Conservation (phyloP, 2,113 vertebrate species). For the human (Homo sapiens) region DNA sequence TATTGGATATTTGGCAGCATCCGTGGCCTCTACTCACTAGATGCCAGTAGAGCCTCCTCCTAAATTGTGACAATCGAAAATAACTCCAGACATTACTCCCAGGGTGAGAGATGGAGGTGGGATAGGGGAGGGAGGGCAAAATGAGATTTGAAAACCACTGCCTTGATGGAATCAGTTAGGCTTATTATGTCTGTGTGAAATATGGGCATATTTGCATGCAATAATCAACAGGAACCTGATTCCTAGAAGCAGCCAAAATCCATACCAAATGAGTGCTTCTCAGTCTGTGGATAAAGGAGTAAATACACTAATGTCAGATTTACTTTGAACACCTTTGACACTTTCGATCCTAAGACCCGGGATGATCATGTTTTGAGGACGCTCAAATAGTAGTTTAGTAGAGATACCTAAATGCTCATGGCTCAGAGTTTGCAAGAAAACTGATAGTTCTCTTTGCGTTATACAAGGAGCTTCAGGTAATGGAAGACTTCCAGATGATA, state of each 20-base stretch:
- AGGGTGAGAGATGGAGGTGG: background rate
- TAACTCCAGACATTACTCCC: background rate
- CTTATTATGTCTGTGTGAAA: background rate
- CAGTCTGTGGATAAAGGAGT: background rate
- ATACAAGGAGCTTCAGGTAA: background rate
- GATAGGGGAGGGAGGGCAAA: background rate
- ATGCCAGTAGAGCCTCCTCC: background rate
- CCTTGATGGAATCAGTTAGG: background rate
- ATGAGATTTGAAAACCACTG: background rate
- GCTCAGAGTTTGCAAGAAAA: background rate
- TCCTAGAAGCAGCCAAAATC: slow-evolving; percentile 13
- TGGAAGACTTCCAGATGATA: background rate
- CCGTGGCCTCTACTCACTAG: background rate
- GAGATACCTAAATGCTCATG: background rate
- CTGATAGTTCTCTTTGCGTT: no score
- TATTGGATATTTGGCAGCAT: background rate
- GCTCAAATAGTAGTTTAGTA: background rate
- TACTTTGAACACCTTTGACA: background rate
- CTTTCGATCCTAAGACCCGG: background rate
- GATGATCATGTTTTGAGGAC: background rate
- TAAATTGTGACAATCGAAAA: background rate
- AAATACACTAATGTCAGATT: background rate
- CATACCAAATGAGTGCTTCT: background rate
- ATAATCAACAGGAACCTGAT: slow-evolving; percentile 37
- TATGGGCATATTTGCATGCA: background rate